Evolutionary conservation across 1,140 invertebrate genomes (phyloP), one percentile per base, ranked within the genome.

Genomic region (Monochamus saltuarius): DNA sequence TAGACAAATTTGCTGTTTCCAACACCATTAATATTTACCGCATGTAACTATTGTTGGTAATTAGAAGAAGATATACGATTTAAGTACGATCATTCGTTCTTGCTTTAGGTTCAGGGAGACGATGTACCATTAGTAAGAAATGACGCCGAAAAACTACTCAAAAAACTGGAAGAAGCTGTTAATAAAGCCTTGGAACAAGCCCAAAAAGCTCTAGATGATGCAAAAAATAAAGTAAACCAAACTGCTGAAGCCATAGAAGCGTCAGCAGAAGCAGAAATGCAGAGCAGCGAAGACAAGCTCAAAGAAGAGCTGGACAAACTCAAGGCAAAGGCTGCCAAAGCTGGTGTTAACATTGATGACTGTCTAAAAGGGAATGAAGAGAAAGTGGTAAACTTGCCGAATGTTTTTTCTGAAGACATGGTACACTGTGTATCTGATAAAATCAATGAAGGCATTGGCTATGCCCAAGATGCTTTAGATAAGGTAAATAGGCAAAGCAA

Each of bases 301-400:
- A 50, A 54, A 19, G 43, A 57, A 7, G n/a, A 60, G 17, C 16
- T 60, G 11, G 59, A 60, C 40, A 43, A 46, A 19, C 38, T 60
- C 13, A 60, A 59, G n/a, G 19, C 19, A 10, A 59, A 53, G 45
- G 57, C 57, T n/a, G 35, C 39, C 40, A 38, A 59, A 4, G 40
- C 38, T 4, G 57, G 57, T 11, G 45, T 47, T 29, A 47, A 47
- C 17, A 47, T 47, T 16, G 45, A 47, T 19, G 13, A 16, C 4
- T 47, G 45, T 9, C 45, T 47, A 11, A 16, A 10, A 0, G 45
- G 29, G 11, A 19, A 47, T 11, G 45, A 47, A 47, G 29, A 11
- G 7, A 47, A 47, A 11, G 7, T 47, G 1, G 29, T 47, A 7
- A 47, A 47, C 29, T 10, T 47, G 13, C 45, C 45, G 14, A 47